Base-by-base conservation (phyloP, 2,113 vertebrate species). In the Fulica atra region DNA sequence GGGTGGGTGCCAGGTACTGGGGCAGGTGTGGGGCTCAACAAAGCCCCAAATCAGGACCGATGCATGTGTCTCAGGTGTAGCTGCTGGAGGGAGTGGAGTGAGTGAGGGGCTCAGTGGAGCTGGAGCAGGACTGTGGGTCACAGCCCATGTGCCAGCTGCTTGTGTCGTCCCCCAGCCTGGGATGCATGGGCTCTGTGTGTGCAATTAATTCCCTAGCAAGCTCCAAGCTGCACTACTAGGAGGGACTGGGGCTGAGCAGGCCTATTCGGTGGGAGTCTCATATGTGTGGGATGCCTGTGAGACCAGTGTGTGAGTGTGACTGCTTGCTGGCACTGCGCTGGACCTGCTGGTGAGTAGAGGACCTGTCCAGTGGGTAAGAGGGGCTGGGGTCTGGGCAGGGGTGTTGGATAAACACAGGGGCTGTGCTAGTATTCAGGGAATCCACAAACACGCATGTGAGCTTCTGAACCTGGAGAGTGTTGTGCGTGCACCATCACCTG, bases 71-170 rank as follows among this genome's bases (percentile, higher is more conserved):
- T 6, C 2, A 2, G 25, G 15, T 8, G 3, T 14, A 12, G 36
- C 21, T 44, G 10, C 36, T 42, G 63, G 26, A 17, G 51, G 28
- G 7, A 38, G 7, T 1, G 0, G 12, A 24, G 35, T 0, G 11
- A 51, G 26, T 7, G 13, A 29, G 29, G 20, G 23, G 44, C 53
- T 74, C 54, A 60, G 63, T 2, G 2, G 60, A 13, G 21, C 48
- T 71, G 66, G 25, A 59, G 59, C 6, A 2, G 86, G 68, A 42
- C 51, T 5, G 0, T 6, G 13, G 29, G 19, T 50, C n/a, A 24
- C 57, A 40, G 74, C 10, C 54, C 1, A 1, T 25, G 31, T 65
- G 13, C 54, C 5, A 2, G 25, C 5, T 60, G 54, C 21, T 48
- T 8, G 8, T 23, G 29, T 48, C 29, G 38, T 53, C 82, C 18